These are phyloP conservation scores for Xyliphius kryptos DNA, from an alignment of 2,113 vertebrate species.

Conservation along the genomic window DNA sequence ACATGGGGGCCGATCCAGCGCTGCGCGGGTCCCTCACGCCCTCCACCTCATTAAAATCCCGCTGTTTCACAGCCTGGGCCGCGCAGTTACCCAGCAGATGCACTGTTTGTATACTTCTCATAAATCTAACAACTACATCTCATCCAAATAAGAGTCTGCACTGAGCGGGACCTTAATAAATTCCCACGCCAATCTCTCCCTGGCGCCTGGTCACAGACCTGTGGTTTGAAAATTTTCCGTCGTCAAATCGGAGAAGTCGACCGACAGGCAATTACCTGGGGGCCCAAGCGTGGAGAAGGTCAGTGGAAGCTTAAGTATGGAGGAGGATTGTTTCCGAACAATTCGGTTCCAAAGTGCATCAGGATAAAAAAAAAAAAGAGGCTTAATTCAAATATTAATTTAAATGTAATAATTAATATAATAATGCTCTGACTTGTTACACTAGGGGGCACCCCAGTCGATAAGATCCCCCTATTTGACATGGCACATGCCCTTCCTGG, in stretches of 20 bases:
- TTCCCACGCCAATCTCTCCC: not conserved
- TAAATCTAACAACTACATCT: conserved; percentile 29
- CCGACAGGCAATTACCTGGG: conserved; percentile 5
- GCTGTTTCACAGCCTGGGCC: conserved; percentile 34
- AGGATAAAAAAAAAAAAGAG: too few species aligned
- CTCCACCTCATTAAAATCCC: conserved; percentile 40
- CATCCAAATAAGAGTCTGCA: conserved; percentile 27
- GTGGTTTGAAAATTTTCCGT: conserved; percentile 27
- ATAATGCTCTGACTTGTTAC: too few species aligned
- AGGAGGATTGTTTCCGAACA: not conserved
- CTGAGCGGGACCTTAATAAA: conserved; percentile 12
- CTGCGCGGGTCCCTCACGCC: conserved; percentile 16
- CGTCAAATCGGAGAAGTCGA: conserved; percentile 15
- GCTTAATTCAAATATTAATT: too few species aligned
- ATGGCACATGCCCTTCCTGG: too few species aligned
- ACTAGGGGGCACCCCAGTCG: too few species aligned
- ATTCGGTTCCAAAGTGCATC: too few species aligned
- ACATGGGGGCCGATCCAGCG: conserved; percentile 21
- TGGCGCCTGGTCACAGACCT: conserved; percentile 20
- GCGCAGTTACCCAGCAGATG: conserved; percentile 37
- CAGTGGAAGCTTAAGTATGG: not conserved
- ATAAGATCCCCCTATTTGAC: too few species aligned
- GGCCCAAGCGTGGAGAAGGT: not conserved
- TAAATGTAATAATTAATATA: too few species aligned
- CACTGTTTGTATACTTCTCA: conserved; percentile 26